phyloP scores from a whole-genome alignment of 2,888 invertebrate species.

The Trichopria drosophilae region DNA sequence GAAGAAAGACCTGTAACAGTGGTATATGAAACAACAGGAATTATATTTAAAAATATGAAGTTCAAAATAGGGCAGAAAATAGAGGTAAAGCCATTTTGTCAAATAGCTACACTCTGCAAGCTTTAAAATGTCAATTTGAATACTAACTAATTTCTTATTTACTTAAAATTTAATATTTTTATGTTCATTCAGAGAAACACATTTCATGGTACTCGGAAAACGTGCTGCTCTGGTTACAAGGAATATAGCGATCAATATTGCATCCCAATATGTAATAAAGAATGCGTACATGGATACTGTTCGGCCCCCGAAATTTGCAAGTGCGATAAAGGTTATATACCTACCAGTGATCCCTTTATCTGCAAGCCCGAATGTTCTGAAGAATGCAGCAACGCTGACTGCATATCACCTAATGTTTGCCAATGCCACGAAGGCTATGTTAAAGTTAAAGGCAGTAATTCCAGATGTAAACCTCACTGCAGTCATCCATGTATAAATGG shows the following conservation, averaged over 20 bases:
- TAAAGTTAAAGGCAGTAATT: conserved; percentile 42
- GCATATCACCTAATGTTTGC: conserved; percentile 56
- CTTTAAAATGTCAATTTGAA: too few species aligned
- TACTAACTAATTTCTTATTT: not conserved
- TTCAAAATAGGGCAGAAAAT: too few species aligned
- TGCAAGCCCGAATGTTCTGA: conserved; percentile 51
- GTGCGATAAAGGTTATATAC: conserved; percentile 34
- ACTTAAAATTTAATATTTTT: not conserved
- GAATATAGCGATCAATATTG: conserved; percentile 39
- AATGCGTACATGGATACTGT: conserved; percentile 29
- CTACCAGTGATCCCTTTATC: too few species aligned
- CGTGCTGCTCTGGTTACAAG: conserved; percentile 39
- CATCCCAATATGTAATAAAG: conserved; percentile 39
- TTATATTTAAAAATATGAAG: too few species aligned
- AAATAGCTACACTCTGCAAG: too few species aligned
- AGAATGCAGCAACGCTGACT: conserved; percentile 59
- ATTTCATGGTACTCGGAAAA: conserved; percentile 3
- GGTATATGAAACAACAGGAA: too few species aligned
- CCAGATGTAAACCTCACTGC: conserved; percentile 54
- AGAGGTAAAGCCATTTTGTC: too few species aligned
- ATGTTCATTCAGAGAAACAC: not conserved
- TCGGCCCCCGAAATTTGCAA: conserved; percentile 30
- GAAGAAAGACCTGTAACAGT: too few species aligned
- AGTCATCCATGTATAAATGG: conserved; percentile 57
- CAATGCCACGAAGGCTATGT: conserved; percentile 57